These are phyloP conservation scores for Brachyalestes nurse DNA, from an alignment of 2,797 vertebrate species.

Conservation along the genomic window DNA sequence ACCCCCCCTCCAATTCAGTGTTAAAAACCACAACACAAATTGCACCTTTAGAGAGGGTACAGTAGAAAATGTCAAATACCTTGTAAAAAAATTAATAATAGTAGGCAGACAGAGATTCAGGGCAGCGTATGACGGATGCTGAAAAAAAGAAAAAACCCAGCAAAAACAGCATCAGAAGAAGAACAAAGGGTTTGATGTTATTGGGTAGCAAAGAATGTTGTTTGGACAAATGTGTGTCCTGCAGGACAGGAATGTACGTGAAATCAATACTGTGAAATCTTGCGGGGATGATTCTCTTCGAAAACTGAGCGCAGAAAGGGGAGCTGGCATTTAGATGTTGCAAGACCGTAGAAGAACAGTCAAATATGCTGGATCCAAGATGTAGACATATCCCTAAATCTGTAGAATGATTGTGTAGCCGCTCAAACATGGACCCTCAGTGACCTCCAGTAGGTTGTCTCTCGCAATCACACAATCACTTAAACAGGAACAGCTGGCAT, in stretches of 20 bases:
- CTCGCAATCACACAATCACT: slow-evolving; percentile 46
- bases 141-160: slow-evolving; percentile 54
- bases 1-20: slow-evolving; percentile 33
- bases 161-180: slow-evolving; percentile 56
- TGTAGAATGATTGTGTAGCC: slow-evolving; percentile 29
- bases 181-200: slow-evolving; percentile 40
- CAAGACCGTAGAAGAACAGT: slow-evolving; percentile 9
- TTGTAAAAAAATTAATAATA: slow-evolving; percentile 42
- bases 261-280: slow-evolving; percentile 64
- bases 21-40: slow-evolving; percentile 8
- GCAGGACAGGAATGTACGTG: slow-evolving; percentile 60
- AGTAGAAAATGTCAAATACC: slow-evolving; percentile 20
- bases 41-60: neutral
- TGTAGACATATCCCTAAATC: slow-evolving; percentile 1
- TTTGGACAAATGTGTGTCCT: slow-evolving; percentile 60
- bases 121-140: slow-evolving; percentile 55
- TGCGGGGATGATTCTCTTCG: slow-evolving; percentile 26
- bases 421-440: slow-evolving; percentile 21
- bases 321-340: neutral
- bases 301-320: neutral
- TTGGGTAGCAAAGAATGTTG: slow-evolving; percentile 49
- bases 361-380: slow-evolving; percentile 1
- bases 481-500: slow-evolving; percentile 52
- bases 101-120: slow-evolving; percentile 35
- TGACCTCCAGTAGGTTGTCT: slow-evolving; percentile 36